Percentiles rank a stretch among this genome's conserved stretches.
These are phyloP conservation scores for Labroides dimidiatus DNA, from an alignment of 2,797 vertebrate species.

Conservation along the genomic window DNA sequence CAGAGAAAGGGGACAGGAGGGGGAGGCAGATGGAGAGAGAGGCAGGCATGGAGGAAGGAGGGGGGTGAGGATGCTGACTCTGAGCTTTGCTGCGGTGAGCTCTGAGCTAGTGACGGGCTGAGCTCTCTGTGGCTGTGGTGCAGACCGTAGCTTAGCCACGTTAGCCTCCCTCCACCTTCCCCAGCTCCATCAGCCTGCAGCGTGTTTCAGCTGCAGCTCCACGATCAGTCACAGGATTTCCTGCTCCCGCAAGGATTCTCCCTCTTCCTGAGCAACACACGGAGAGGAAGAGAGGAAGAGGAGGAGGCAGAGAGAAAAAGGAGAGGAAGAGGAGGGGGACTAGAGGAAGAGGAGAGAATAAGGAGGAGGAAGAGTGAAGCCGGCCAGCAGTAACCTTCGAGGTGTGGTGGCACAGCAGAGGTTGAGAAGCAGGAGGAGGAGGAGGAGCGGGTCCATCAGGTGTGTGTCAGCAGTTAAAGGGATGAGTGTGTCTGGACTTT, in stretches of 20 bases:
- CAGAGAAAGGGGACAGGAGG: slow-evolving; percentile 56
- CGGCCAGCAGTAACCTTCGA: slow-evolving; percentile 73
- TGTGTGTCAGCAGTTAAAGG: slow-evolving; percentile 71
- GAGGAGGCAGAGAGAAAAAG: slow-evolving; percentile 47
- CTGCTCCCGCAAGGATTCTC: slow-evolving; percentile 65
- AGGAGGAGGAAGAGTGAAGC: slow-evolving; percentile 44
- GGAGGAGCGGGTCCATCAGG: slow-evolving; percentile 70
- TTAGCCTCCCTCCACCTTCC: slow-evolving; percentile 62
- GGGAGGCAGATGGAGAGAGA: slow-evolving; percentile 47
- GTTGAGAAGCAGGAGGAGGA: slow-evolving; percentile 48
- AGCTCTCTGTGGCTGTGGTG: slow-evolving; percentile 56
- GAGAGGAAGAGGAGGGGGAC: slow-evolving; percentile 26
- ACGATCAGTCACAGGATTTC: slow-evolving; percentile 67
- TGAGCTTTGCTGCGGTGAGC: slow-evolving; percentile 73
- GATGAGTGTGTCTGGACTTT: slow-evolving; percentile 39
- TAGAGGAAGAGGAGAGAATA: slow-evolving; percentile 22
- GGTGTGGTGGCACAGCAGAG: slow-evolving; percentile 60
- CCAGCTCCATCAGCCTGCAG: slow-evolving; percentile 60
- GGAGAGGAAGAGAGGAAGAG: slow-evolving; percentile 39
- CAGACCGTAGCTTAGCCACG: slow-evolving; percentile 62
- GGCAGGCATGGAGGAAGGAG: slow-evolving; percentile 28
- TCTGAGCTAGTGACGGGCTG: slow-evolving; percentile 68
- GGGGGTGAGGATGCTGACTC: slow-evolving; percentile 71
- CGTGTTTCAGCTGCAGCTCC: slow-evolving; percentile 50
- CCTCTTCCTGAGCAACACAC: slow-evolving; percentile 47